Percentiles rank a stretch among this genome's conserved stretches.
phyloP scores from a whole-genome alignment of 2,113 vertebrate species.

The Phainopepla nitens region DNA sequence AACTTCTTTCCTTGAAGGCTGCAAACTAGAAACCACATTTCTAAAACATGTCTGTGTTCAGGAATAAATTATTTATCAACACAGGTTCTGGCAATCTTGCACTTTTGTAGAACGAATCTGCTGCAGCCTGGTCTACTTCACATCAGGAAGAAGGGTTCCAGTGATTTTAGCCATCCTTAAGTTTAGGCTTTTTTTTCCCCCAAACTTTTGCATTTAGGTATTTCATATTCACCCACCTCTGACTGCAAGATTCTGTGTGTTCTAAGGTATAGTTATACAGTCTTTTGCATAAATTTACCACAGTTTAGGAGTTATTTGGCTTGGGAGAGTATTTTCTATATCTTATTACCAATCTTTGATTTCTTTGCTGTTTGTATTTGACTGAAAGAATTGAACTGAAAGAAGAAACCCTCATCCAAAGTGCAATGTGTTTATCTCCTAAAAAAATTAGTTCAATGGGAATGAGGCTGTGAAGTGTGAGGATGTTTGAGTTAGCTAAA shows the following conservation, averaged over 20 bases:
- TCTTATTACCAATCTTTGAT: neutral
- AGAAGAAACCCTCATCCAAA: neutral
- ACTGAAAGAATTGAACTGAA: neutral
- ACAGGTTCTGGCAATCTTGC: neutral
- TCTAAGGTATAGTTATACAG: neutral
- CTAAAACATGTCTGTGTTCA: neutral
- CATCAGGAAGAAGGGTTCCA: neutral
- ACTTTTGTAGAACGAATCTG: neutral
- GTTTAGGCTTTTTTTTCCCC: rapidly evolving
- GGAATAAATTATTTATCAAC: neutral
- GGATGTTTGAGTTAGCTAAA: neutral
- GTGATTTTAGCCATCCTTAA: neutral
- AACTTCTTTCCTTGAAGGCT: neutral
- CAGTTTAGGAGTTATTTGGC: neutral
- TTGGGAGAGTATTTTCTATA: neutral
- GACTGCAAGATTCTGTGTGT: neutral
- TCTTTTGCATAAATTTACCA: neutral
- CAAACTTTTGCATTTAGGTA: neutral
- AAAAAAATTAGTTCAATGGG: neutral
- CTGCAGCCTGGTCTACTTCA: neutral
- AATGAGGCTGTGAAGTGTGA: neutral
- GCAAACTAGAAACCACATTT: neutral
- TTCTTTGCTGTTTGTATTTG: neutral
- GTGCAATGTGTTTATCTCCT: neutral
- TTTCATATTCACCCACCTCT: neutral